phyloP scores from a whole-genome alignment of 2,113 vertebrate genomes.

The Nanger granti region DNA sequence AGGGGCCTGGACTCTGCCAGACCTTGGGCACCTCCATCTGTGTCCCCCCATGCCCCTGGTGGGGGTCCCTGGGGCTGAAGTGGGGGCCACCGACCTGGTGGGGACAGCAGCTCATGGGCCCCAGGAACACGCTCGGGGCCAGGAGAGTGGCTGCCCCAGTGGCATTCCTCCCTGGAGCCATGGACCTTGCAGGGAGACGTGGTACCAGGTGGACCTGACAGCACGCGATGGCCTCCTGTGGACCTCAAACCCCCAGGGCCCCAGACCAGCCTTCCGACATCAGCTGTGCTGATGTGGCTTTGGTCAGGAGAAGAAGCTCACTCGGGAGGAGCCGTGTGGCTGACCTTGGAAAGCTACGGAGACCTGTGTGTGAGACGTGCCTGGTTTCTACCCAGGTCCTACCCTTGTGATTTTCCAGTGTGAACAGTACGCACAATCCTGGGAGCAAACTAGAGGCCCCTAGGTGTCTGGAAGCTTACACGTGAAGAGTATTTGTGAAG shows the following conservation, averaged over 20 bases:
- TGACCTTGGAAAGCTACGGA: not conserved
- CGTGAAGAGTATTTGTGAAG: not conserved
- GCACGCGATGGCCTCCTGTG: not conserved
- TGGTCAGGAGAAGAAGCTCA: not conserved
- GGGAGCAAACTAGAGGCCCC: not conserved
- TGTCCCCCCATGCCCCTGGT: not conserved
- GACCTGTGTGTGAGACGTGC: not conserved
- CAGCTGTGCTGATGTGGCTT: not conserved
- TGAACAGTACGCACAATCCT: not conserved
- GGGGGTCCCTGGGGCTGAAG: not conserved
- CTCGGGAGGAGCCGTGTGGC: not conserved
- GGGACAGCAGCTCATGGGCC: not conserved
- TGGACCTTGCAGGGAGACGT: not conserved
- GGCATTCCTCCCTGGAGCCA: not conserved
- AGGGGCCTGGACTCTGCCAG: not conserved
- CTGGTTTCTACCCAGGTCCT: not conserved
- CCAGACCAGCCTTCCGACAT: too few species aligned
- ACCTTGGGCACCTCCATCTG: rapidly evolving
- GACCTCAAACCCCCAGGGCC: not conserved
- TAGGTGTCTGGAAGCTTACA: not conserved
- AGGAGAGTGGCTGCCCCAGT: rapidly evolving
- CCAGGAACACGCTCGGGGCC: rapidly evolving
- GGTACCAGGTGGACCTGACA: not conserved
- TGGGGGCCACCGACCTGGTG: not conserved
- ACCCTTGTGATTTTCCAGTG: not conserved